phyloP scores from a whole-genome alignment of 2,113 vertebrate genomes.

The Meleagris gallopavo region DNA sequence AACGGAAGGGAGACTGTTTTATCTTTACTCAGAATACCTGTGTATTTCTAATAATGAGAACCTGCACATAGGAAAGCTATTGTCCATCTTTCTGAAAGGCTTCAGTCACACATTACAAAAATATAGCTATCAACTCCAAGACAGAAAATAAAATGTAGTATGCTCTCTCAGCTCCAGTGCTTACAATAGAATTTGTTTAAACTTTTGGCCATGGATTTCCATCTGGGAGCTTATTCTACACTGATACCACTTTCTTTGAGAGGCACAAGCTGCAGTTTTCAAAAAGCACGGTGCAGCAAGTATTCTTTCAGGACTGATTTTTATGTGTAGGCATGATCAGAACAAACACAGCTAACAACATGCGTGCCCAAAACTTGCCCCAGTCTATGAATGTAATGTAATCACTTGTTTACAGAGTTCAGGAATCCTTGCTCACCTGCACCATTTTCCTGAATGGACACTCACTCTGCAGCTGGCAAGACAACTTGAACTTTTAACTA shows the following conservation, averaged over 20 bases:
- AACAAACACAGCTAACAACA: background rate
- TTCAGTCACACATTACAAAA: background rate
- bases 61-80: background rate
- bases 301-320: background rate
- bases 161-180: background rate
- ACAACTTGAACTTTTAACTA: background rate
- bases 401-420: background rate
- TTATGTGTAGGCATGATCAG: background rate
- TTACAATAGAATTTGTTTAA: background rate
- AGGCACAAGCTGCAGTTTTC: background rate
- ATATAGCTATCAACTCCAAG: background rate
- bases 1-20: background rate
- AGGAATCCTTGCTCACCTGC: background rate
- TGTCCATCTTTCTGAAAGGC: background rate
- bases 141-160: rapidly evolving
- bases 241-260: background rate
- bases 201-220: background rate
- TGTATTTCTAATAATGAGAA: background rate
- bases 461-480: background rate
- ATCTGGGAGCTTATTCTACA: background rate
- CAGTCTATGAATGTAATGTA: background rate
- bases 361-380: background rate
- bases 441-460: background rate
- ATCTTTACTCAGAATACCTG: background rate
- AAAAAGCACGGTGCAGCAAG: background rate